phyloP scores from a whole-genome alignment of 2,797 vertebrate genomes.

The Leucoraja ocellata region DNA sequence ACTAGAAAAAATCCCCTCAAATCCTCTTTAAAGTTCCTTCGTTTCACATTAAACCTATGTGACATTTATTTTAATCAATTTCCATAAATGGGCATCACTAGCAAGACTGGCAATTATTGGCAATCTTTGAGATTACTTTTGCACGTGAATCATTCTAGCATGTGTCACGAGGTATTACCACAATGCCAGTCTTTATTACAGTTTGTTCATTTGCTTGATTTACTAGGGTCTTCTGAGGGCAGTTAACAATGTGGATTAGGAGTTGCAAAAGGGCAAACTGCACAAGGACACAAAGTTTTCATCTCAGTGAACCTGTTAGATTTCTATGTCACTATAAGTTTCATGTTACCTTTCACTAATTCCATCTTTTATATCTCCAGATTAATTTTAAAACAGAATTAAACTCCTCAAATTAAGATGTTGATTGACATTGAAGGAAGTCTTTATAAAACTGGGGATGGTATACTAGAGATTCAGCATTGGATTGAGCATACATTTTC shows the following conservation, averaged over 20 bases:
- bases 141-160: neutral
- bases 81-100: neutral
- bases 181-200: neutral
- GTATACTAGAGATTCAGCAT: too few species aligned
- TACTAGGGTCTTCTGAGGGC: neutral
- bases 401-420: neutral
- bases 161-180: neutral
- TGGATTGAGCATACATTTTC: neutral
- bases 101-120: neutral
- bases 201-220: neutral
- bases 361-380: neutral
- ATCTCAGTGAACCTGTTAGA: neutral
- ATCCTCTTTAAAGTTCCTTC: too few species aligned
- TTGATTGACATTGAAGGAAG: neutral
- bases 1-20: too few species aligned
- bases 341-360: neutral
- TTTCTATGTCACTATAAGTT: neutral
- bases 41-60: too few species aligned
- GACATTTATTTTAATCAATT: neutral
- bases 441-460: neutral
- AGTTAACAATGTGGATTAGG: neutral
- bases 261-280: neutral
- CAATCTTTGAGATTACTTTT: neutral
- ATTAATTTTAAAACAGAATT: neutral
- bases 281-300: neutral